Evolutionary conservation across 2,888 invertebrate species (phyloP), one percentile per base, ranked within the genome.

Genomic region (Holacanthella duospinosa): DNA sequence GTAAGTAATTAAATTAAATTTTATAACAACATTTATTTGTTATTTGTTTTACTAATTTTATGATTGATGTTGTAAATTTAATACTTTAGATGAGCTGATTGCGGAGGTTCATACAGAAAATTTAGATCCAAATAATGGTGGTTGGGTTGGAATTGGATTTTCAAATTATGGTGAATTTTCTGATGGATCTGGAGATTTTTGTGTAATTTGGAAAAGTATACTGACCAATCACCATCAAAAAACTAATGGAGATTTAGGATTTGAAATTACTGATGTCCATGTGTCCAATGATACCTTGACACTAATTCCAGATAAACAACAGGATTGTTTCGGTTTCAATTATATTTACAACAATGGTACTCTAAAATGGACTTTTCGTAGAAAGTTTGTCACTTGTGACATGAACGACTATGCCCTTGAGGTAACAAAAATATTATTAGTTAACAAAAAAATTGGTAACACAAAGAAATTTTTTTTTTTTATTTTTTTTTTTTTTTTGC

Each of bases 301-400:
- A 36, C 43, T 72, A n/a, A 57, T 62, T 1, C 61, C 64, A 24
- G 92, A 92, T 74, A 74, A 77, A 19, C 83, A 86, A 60, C 89
- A 93, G 76, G 85, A 92, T 75, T 92, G 92, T 74, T 76, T 81
- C 2, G 77, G 80, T 24, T 86, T 88, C 72, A 79, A 78, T 25
- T 70, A 74, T 66, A 68, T 75, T 53, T 75, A 79, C 75, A 75
- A 79, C 75, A 81, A 85, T 59, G 80, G 83, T 12, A 84, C 85
- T 12, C 43, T 71, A 61, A 85, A 85, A 68, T 84, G 90, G 75
- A 84, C 86, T 1, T 93, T 88, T 75, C 82, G 84, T 36, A 81
- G 92, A 61, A 83, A 84, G 75, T 89, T 93, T 74, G 90, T 92
- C 75, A 92, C 92, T 1, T 93, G 93, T 74, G 90, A 92, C 75